A percentile compares a stretch with the other conserved stretches of the same genome.
These are phyloP conservation scores for Dolichomitus sp. DNA, from an alignment of 2,888 invertebrate genomes.

Conservation along the genomic window DNA sequence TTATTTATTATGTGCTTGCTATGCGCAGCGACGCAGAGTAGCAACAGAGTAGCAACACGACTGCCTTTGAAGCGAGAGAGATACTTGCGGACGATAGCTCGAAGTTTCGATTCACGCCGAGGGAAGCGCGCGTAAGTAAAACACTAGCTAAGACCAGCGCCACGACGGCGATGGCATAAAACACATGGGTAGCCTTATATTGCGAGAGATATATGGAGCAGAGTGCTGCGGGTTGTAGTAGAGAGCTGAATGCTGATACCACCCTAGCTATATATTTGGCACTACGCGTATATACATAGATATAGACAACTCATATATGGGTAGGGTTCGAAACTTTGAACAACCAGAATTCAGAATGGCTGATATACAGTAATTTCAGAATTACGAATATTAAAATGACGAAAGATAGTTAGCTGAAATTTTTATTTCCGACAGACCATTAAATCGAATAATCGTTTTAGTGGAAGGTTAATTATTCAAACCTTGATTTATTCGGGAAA, in stretches of 20 bases:
- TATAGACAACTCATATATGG: too few relatives aligned
- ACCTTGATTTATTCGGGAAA: too few relatives aligned
- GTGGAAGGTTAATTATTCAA: too few relatives aligned
- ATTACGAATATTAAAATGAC: too few relatives aligned
- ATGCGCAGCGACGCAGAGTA: conserved; percentile 17
- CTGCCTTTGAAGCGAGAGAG: conserved; percentile 11
- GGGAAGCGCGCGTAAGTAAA: conserved; percentile 3
- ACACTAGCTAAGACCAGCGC: neutral
- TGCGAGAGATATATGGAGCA: conserved; percentile 32
- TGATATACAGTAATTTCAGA: too few relatives aligned
- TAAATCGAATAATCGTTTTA: too few relatives aligned
- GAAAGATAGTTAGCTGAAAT: too few relatives aligned
- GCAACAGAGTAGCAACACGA: conserved; percentile 42
- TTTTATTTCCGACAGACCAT: too few relatives aligned
- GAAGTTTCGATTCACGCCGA: conserved; percentile 5
- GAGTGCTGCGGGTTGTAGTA: conserved; percentile 13
- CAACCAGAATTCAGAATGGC: too few relatives aligned
- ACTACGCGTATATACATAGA: conserved; percentile 15
- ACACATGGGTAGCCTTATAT: conserved; percentile 46
- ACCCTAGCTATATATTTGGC: neutral
- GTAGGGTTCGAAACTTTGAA: too few relatives aligned
- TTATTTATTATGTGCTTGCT: conserved; percentile 36
- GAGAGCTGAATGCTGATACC: neutral
- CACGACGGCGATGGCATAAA: conserved; percentile 37
- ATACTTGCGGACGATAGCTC: conserved; percentile 38